Percentiles rank a stretch among this genome's conserved stretches.
Evolutionary conservation across 2,113 vertebrate species (phyloP).

Genomic region (Rhinopomastus cyanomelas): DNA sequence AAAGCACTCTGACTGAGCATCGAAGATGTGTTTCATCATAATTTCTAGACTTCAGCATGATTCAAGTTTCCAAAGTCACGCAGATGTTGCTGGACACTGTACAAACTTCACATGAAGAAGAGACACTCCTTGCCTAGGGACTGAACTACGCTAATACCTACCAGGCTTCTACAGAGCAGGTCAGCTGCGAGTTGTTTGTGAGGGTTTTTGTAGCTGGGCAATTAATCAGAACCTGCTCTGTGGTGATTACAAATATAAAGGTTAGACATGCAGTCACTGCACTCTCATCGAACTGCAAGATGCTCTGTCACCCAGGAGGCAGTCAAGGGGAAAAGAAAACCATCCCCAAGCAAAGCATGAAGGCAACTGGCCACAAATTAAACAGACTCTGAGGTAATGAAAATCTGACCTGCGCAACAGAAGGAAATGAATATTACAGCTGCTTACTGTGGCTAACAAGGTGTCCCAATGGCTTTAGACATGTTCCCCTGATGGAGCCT

Average conservation of each 20-base stretch:
- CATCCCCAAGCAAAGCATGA: neutral
- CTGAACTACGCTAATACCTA: neutral
- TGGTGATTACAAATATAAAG: neutral
- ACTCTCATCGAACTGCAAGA: neutral
- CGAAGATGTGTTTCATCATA: neutral
- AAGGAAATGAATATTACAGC: slow-evolving; percentile 39
- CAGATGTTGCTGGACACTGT: neutral
- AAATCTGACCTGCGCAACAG: slow-evolving; percentile 33
- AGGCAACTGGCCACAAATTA: slow-evolving; percentile 22
- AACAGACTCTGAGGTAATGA: slow-evolving; percentile 3
- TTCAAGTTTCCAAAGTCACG: neutral
- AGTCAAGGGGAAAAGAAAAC: neutral
- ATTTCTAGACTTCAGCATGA: neutral
- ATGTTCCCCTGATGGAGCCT: neutral
- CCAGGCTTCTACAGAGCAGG: neutral
- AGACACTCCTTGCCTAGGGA: neutral
- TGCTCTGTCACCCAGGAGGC: neutral
- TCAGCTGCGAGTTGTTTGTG: neutral
- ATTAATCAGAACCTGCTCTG: neutral
- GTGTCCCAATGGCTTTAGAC: neutral
- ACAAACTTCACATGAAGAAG: neutral
- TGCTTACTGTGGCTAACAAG: neutral
- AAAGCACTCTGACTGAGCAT: neutral
- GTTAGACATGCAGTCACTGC: neutral
- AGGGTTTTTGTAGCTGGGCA: neutral